A percentile compares a stretch with the other conserved stretches of the same genome.
phyloP scores from a whole-genome alignment of 1,140 invertebrate genomes.

The Lucilia cuprina region DNA sequence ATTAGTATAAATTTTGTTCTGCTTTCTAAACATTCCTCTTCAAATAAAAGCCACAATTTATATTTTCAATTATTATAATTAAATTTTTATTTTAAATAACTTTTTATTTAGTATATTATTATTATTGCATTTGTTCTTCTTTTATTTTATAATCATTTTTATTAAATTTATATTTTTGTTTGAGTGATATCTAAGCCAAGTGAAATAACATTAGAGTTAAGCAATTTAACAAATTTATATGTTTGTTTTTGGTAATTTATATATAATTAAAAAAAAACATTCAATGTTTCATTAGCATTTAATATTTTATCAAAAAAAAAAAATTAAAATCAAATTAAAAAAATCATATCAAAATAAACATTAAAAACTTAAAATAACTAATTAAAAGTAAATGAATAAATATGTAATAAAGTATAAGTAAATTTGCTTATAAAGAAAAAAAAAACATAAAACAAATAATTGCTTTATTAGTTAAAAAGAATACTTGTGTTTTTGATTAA shows the following conservation, averaged over 20 bases:
- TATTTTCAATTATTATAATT: slow-evolving; percentile 18
- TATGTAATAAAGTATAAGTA: no score
- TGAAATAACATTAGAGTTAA: slow-evolving; percentile 27
- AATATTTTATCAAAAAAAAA: not conserved
- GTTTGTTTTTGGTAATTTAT: slow-evolving; percentile 15
- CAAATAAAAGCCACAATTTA: not conserved
- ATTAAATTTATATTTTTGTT: slow-evolving; percentile 8
- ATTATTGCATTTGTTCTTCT: not conserved
- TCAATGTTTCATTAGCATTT: not conserved
- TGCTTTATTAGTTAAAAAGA: not conserved
- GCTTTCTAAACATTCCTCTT: not conserved
- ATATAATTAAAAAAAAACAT: slow-evolving; percentile 23
- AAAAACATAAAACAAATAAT: no score
- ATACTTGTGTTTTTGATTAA: not conserved
- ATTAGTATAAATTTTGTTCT: not conserved
- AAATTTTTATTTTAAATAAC: slow-evolving; percentile 6
- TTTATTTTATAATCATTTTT: not conserved
- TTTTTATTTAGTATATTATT: slow-evolving; percentile 13
- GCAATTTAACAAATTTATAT: slow-evolving; percentile 18
- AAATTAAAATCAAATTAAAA: no score
- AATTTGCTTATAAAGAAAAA: no score
- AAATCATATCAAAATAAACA: not conserved
- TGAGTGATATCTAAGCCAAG: slow-evolving; percentile 29
- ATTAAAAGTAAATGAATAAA: not conserved
- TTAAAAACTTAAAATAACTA: not conserved